phyloP scores from a whole-genome alignment of 2,888 invertebrate genomes.

The Aspidiotus destructor region DNA sequence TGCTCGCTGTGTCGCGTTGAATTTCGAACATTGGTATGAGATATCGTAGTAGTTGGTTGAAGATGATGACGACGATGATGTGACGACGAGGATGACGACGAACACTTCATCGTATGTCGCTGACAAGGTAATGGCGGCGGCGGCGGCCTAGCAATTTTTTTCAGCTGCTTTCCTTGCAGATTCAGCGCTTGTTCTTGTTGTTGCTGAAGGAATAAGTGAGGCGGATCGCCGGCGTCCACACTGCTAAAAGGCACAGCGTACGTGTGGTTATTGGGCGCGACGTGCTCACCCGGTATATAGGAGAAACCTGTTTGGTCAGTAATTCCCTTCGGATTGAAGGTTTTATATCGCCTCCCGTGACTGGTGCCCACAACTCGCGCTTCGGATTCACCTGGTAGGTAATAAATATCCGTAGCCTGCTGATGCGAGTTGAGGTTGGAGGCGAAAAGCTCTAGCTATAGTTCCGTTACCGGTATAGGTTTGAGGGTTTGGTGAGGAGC shows the following conservation, averaged over 20 bases:
- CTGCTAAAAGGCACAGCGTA: constrained; percentile 26
- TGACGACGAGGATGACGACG: constrained; percentile 4
- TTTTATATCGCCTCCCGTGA: constrained; percentile 39
- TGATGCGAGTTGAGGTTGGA: constrained; percentile 46
- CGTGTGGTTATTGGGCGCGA: constrained; percentile 44
- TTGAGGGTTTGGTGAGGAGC: constrained; percentile 43
- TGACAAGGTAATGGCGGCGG: not conserved
- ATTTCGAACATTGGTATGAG: constrained; percentile 18
- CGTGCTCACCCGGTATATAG: constrained; percentile 56
- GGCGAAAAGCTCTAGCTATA: constrained; percentile 94
- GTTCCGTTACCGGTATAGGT: constrained; percentile 81
- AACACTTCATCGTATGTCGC: constrained; percentile 23
- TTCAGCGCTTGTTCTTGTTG: not conserved
- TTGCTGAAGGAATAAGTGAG: constrained; percentile 4
- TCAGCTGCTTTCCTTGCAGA: not conserved
- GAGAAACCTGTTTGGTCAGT: constrained; percentile 66
- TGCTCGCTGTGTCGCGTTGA: constrained; percentile 23
- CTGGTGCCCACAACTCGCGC: constrained; percentile 38
- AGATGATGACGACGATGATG: constrained; percentile 16
- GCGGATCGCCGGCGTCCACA: not conserved
- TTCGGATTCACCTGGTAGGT: constrained; percentile 51
- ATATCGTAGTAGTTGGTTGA: not conserved
- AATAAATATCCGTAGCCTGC: constrained; percentile 60
- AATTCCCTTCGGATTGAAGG: constrained; percentile 49
- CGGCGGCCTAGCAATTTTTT: too few species aligned